Evolutionary conservation across 2,113 vertebrate species (phyloP).

Genomic region (Nestor notabilis): DNA sequence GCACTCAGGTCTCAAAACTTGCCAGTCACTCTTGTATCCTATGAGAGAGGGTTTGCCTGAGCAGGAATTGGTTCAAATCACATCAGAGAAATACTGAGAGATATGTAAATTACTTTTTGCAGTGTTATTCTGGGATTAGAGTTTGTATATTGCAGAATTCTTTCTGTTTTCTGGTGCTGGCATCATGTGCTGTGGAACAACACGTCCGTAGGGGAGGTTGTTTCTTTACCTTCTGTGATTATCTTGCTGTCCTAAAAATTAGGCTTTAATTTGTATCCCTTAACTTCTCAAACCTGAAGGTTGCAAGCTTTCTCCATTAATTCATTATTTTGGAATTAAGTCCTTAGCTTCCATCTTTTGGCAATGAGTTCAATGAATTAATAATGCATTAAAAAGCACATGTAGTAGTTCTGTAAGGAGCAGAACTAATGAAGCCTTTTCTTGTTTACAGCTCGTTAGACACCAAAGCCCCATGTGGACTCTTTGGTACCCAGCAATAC

Average conservation of each 20-base stretch:
- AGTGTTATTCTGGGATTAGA: not conserved
- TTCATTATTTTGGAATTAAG: not conserved
- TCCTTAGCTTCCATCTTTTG: not conserved
- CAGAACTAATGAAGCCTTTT: slow-evolving; percentile 33
- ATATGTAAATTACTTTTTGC: not conserved
- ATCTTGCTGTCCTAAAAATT: not conserved
- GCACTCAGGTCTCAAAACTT: not conserved
- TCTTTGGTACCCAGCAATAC: not conserved
- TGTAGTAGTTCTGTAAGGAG: not conserved
- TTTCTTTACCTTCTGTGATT: not conserved
- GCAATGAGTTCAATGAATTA: not conserved
- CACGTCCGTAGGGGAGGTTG: not conserved
- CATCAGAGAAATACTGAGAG: not conserved
- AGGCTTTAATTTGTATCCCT: not conserved
- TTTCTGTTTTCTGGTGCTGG: not conserved
- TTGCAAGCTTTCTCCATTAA: not conserved
- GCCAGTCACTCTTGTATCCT: not conserved
- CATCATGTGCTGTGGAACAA: not conserved
- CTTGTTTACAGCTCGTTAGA: slow-evolving; percentile 23
- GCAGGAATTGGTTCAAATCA: not conserved
- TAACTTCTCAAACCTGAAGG: not conserved
- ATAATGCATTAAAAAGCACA: not conserved
- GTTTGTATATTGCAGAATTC: not conserved
- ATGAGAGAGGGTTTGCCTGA: not conserved
- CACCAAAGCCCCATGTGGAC: not conserved